Evolutionary conservation across 2,888 invertebrate genomes (phyloP).

Genomic region (Hylaea fasciaria): DNA sequence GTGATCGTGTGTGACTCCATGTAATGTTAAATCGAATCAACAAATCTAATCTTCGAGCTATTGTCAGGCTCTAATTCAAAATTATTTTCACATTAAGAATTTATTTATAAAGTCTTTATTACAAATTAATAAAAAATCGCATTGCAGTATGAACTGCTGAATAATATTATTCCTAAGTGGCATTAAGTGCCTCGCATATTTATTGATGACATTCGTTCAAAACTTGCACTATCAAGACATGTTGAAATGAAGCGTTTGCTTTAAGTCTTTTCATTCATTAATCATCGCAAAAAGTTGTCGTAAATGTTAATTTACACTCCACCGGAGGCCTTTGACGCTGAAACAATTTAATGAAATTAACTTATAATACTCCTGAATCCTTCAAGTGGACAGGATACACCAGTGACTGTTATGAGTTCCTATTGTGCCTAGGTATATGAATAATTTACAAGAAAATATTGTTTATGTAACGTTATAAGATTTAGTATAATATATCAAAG

Average conservation of each 20-base stretch:
- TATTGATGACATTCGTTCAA: conserved; percentile 4
- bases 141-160: conserved; percentile 45
- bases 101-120: conserved; percentile 78
- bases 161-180: conserved; percentile 12
- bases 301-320: conserved; percentile 65
- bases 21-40: conserved; percentile 73
- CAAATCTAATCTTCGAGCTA: conserved; percentile 55
- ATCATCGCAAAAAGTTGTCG: conserved; percentile 50
- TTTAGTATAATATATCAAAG: conserved; percentile 34
- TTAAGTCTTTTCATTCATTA: conserved; percentile 28
- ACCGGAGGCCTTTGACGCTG: conserved; percentile 72
- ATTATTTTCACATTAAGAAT: conserved; percentile 75
- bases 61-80: conserved; percentile 40
- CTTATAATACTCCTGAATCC: conserved; percentile 34
- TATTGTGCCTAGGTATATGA: neutral
- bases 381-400: conserved; percentile 5
- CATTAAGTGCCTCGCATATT: conserved; percentile 32
- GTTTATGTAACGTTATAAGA: conserved; percentile 16
- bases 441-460: conserved; percentile 5
- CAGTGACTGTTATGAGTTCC: conserved; percentile 7
- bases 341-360: conserved; percentile 77
- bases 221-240: conserved; percentile 18
- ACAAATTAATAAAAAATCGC: conserved; percentile 57
- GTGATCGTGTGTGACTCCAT: conserved; percentile 64
- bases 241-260: conserved; percentile 15